A percentile compares a stretch with the other conserved stretches of the same genome.
Conservation (phyloP, 2,113 vertebrate genomes). For the Channa argus region DNA sequence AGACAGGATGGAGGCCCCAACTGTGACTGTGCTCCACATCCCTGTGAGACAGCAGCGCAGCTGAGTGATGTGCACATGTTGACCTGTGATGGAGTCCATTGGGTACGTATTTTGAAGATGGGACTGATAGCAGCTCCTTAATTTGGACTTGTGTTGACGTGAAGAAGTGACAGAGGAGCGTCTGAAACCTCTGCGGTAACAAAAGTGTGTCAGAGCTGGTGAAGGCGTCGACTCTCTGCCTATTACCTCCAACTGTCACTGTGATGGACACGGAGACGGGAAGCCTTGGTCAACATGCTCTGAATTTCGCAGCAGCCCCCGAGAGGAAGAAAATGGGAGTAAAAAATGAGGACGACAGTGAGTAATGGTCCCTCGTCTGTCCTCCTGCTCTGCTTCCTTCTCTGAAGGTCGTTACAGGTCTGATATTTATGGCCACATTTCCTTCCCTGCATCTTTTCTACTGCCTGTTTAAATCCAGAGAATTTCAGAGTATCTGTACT, state of each 20-base stretch:
- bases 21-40: too few relatives aligned
- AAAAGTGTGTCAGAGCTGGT: constrained; percentile 3
- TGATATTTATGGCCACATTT: neutral
- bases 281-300: neutral
- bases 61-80: too few relatives aligned
- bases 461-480: neutral
- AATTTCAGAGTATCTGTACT: neutral
- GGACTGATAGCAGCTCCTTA: too few relatives aligned
- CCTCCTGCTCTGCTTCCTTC: neutral
- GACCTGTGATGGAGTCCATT: too few relatives aligned
- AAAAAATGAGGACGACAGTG: constrained; percentile 3
- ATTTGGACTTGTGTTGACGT: neutral
- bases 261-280: neutral
- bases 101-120: too few relatives aligned
- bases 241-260: neutral
- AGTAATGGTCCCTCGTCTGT: neutral
- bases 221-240: neutral
- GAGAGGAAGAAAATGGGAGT: neutral
- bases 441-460: too few relatives aligned
- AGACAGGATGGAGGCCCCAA: too few relatives aligned
- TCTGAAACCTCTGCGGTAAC: neutral
- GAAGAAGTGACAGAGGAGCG: neutral
- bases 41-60: too few relatives aligned
- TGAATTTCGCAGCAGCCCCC: neutral
- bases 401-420: neutral